Evolutionary conservation across 2,113 vertebrate genomes (phyloP), one percentile per base, ranked within the genome.

Genomic region (Sylvietta virens): DNA sequence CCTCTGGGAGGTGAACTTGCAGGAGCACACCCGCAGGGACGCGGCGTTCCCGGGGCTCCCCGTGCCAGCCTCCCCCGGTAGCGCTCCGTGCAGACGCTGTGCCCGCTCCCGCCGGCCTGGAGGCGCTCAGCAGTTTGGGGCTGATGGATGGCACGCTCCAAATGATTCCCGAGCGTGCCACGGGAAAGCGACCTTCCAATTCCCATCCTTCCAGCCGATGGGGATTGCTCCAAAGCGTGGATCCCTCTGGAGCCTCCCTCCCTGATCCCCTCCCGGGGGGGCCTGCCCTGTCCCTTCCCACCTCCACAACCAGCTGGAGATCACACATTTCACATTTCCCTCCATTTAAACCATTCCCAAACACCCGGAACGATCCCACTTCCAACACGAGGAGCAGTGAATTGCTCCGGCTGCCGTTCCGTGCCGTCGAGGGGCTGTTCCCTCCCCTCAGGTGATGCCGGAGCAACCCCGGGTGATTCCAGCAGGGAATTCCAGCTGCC

Each of bases 111-210:
- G 73, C 96, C 96, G 97, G 92, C 92, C 31, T 39, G 96, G 90
- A 92, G 70, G 27, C 37, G 53, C 61, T 37, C 71, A 91, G 90
- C 93, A 82, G 66, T 82, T 96, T 91, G 91, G 81, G 73, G 9
- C 40, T 97, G 97, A 96, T 90, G 96, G 97, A 94, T 96, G 85
- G 28, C 74, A 65, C 2, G 51, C 74, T 87, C 73, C 22, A 35
- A 56, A 9, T 4, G 82, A 66, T n/a, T 44, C 58, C 85, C 33
- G 31, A 53, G 60, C 16, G 2, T 7, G 15, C 65, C 5, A 1
- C 17, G 42, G 42, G 42, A 44, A 44, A 44, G 6, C 16, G 15
- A 44, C 42, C n/a, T n/a, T n/a, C n/a, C n/a, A n/a, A n/a, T n/a
- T n/a, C 31, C 12, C 31, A 13, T 42, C 45, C 67, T 72, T 27